Conservation (phyloP, 2,797 vertebrate genomes). For the Pangasius krempfi region DNA sequence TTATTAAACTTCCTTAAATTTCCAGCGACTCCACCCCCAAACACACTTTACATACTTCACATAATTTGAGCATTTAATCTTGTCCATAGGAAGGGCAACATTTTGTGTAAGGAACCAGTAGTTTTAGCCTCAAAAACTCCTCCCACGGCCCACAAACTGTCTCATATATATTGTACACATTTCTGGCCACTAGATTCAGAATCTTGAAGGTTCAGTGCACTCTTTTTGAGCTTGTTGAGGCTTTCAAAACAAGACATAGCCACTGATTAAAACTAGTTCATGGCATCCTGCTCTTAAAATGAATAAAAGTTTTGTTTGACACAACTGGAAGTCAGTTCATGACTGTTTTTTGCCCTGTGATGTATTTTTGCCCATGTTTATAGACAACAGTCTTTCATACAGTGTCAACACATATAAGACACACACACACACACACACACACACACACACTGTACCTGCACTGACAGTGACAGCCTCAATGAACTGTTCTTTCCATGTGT, state of each 20-base stretch:
- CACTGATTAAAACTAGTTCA: not conserved
- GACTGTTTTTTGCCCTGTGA: not conserved
- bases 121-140: not conserved
- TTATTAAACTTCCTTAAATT: not conserved
- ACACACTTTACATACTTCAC: not conserved
- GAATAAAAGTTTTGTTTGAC: not conserved
- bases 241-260: not conserved
- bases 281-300: not conserved
- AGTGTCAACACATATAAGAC: not conserved
- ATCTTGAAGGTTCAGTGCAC: not conserved
- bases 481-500: constrained; percentile 92
- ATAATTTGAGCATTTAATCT: not conserved
- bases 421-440: not conserved
- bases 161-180: not conserved
- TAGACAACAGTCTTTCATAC: not conserved
- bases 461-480: constrained; percentile 89
- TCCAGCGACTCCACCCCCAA: not conserved
- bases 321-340: not conserved
- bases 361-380: not conserved
- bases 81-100: not conserved
- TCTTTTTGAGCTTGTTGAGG: not conserved
- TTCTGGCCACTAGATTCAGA: not conserved
- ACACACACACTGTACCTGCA: constrained; percentile 75
- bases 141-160: not conserved
- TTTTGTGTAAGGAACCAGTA: not conserved